phyloP scores from a whole-genome alignment of 2,113 vertebrate genomes.

The Gadus macrocephalus region DNA sequence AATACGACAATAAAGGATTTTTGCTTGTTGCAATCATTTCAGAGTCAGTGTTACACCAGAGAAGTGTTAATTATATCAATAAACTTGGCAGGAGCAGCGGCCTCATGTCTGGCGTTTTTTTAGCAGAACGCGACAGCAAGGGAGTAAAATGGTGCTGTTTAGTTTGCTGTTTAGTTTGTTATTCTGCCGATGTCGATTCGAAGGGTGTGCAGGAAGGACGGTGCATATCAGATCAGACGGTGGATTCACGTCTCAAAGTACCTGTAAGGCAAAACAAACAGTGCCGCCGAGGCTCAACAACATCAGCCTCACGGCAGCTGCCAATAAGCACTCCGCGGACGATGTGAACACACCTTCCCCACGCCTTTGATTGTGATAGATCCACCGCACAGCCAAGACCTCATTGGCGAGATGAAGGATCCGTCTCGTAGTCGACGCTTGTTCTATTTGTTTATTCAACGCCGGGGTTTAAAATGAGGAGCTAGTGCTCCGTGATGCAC shows the following conservation, averaged over 20 bases:
- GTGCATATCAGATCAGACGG: constrained; percentile 37
- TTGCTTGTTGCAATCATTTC: neutral
- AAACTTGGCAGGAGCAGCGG: too few relatives aligned
- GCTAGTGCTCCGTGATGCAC: constrained; percentile 21
- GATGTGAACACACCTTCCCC: constrained; percentile 43
- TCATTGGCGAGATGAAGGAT: constrained; percentile 41
- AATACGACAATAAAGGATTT: constrained; percentile 15
- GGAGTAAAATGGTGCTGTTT: neutral
- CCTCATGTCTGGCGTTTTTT: neutral
- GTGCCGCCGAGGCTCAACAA: constrained; percentile 6
- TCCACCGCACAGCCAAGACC: constrained; percentile 41
- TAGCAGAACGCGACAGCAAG: neutral
- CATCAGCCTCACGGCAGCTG: constrained; percentile 26
- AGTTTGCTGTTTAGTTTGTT: constrained; percentile 8
- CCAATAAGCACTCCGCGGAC: constrained; percentile 25
- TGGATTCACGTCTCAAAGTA: constrained; percentile 41
- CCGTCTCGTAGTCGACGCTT: constrained; percentile 21
- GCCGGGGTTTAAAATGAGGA: constrained; percentile 26
- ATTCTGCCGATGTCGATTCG: constrained; percentile 4
- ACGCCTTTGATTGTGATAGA: constrained; percentile 37
- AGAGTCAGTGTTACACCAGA: neutral
- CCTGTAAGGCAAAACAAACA: constrained; percentile 10
- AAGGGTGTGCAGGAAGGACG: constrained; percentile 1
- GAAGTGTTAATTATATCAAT: neutral
- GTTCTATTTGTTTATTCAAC: constrained; percentile 23